These are phyloP conservation scores for Montipora efflorescens DNA, from an alignment of 64 coral and sea anemone genomes.

Conservation along the genomic window DNA sequence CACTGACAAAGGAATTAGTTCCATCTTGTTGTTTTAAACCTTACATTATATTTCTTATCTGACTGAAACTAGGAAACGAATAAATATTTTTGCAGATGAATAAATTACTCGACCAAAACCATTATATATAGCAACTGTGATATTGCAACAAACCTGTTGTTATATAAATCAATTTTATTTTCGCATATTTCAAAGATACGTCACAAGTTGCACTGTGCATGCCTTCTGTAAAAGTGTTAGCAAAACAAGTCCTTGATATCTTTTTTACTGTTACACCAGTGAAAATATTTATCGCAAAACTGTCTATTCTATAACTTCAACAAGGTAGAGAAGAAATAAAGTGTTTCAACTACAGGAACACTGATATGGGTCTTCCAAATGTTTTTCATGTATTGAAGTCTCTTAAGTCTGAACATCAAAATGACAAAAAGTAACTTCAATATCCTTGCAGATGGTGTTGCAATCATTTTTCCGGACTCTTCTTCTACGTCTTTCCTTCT, in stretches of 20 bases:
- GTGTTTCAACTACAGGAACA: neutral
- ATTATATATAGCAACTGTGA: conserved; percentile 29
- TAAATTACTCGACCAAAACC: conserved; percentile 1
- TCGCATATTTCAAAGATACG: neutral
- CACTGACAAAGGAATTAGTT: neutral
- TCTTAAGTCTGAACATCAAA: no score
- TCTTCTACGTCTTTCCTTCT: no score
- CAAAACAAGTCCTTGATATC: neutral
- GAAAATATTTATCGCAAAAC: neutral
- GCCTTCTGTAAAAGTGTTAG: neutral
- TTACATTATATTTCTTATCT: conserved; percentile 12
- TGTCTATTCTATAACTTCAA: neutral
- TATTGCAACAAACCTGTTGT: neutral
- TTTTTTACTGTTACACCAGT: neutral
- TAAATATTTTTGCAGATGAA: conserved; percentile 49
- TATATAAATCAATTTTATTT: conserved; percentile 26
- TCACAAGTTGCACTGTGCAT: neutral
- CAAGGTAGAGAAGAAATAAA: neutral
- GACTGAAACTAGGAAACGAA: conserved; percentile 44
- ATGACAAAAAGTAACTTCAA: no score
- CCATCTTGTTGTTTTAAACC: neutral
- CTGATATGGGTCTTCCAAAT: no score
- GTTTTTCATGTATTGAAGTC: no score
- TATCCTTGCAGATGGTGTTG: no score
- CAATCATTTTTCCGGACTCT: no score